Evolutionary conservation across 1,140 invertebrate species (phyloP).

Genomic region (Cyclargus thomasi): DNA sequence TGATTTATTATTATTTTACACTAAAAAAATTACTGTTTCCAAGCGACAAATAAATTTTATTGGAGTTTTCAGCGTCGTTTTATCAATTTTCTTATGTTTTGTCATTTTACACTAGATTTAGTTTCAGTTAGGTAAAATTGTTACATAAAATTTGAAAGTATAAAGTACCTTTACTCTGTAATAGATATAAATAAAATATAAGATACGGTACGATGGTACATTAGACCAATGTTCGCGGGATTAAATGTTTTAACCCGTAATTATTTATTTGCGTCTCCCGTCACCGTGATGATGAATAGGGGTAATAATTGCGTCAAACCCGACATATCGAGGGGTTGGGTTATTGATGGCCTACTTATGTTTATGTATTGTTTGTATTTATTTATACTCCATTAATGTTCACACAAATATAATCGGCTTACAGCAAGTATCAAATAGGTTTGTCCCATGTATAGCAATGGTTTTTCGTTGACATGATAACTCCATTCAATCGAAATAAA

Average conservation of each 20-base stretch:
- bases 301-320: constrained; percentile 54
- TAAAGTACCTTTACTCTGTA: no score
- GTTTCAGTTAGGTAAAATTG: no score
- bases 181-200: not conserved
- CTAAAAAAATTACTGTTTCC: no score
- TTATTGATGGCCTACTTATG: constrained; percentile 48
- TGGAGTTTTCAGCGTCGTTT: no score
- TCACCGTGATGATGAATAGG: constrained; percentile 53
- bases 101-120: no score
- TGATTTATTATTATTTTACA: no score
- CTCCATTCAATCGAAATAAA: no score
- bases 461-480: no score
- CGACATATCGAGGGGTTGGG: constrained; percentile 31
- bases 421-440: not conserved
- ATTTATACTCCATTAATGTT: constrained; percentile 10
- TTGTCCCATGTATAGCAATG: not conserved
- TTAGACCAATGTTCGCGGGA: constrained; percentile 20
- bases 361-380: constrained; percentile 35
- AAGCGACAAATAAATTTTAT: no score
- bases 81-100: no score
- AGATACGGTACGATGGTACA: not conserved
- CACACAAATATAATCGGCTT: not conserved
- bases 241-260: constrained; percentile 51
- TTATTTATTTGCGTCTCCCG: constrained; percentile 48
- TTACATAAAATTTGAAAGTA: no score